Base-by-base conservation (phyloP, 1,140 invertebrate genomes). In the Solen grandis region DNA sequence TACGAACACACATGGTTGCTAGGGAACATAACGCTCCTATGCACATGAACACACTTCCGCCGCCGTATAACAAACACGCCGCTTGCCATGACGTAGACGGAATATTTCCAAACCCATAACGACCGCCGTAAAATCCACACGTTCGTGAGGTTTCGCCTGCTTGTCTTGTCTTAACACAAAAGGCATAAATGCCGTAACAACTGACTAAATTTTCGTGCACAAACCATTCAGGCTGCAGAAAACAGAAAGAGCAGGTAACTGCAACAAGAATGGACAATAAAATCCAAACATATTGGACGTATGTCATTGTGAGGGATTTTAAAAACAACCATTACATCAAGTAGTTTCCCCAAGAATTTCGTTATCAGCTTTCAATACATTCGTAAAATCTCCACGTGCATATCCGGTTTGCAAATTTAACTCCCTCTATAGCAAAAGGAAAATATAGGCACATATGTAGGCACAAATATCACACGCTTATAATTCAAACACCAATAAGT, bases 221-320 rank as follows among this genome's bases (percentile, higher is more conserved):
- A 36, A 91, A 83, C 90, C 90, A 91, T 35, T 85, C 86, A 2
- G 89, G 89, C 59, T 91, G 89, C 14, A 90, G 62, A 69, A 90
- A 88, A 60, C 86, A 86, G 60, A 89, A 89, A 0, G 85, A 79
- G 57, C 84, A 85, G 1, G 84, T 84, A 22, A 70, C 85, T 4
- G 87, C 85, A 25, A 90, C 88, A 50, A 87, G 74, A 13, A 89
- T 72, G 0, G 89, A 89, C 22, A 91, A 50, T 29, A 89, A 54
- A 22, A 81, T 81, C 90, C 90, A 91, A 14, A 91, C 66, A 22
- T 79, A 79, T 10, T 79, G 76, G 10, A 79, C 76, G 60, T 69
- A 79, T 22, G 46, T 79, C 74, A 76, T 76, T 22, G n/a, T 75
- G n/a, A n/a, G n/a, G n/a, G n/a, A n/a, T n/a, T n/a, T n/a, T n/a